Evolutionary conservation across 2,888 invertebrate genomes (phyloP).

Genomic region (Acholoe squamosa): DNA sequence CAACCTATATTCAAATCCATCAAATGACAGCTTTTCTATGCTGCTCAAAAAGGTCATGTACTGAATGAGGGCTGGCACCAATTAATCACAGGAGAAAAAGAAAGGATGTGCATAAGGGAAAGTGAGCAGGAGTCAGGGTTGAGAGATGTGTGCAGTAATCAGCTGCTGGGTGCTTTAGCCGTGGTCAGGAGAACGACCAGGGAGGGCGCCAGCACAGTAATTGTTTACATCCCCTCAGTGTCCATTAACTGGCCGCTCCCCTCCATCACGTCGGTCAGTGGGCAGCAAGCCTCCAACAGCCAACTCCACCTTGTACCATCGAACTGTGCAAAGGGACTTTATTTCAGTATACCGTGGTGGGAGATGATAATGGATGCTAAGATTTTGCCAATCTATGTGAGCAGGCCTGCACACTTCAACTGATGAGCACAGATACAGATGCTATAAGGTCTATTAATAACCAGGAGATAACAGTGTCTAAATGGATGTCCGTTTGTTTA

Average conservation of each 20-base stretch:
- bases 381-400: no score
- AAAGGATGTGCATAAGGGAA: not conserved
- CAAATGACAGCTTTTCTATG: no score
- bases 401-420: no score
- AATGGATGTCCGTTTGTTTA: no score
- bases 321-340: not conserved
- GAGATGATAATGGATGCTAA: no score
- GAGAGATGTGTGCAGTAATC: conserved; percentile 1
- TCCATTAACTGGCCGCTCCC: not conserved
- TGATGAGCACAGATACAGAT: no score
- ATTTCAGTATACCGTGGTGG: no score
- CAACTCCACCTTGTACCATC: not conserved
- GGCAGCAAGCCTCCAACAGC: not conserved
- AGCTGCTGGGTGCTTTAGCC: not conserved
- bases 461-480: no score
- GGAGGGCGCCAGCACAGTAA: conserved; percentile 9
- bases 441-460: no score
- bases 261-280: conserved; percentile 18
- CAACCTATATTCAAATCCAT: no score
- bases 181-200: not conserved
- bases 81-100: not conserved
- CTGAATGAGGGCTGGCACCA: no score
- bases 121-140: not conserved
- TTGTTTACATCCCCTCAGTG: conserved; percentile 34
- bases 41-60: no score